Percentiles rank a stretch among this genome's conserved stretches.
Evolutionary conservation across 2,888 invertebrate genomes (phyloP).

Genomic region (Rotaria macrura): DNA sequence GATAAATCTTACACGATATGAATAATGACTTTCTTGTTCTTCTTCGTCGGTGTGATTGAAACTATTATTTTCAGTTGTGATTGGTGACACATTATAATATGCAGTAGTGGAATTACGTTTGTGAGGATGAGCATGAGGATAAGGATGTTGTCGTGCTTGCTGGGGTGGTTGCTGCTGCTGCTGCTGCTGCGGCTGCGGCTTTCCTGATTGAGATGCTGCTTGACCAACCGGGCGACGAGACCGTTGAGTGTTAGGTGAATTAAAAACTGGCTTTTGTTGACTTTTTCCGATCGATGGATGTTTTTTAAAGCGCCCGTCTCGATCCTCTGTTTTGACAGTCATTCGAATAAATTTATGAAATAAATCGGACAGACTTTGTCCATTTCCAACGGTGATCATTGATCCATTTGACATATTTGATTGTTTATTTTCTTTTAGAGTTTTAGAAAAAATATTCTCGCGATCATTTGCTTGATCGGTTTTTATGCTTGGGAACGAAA

Average conservation of each 20-base stretch:
- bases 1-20: background rate
- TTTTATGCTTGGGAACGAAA: background rate
- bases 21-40: background rate
- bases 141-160: too few relatives aligned
- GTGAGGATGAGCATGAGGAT: too few relatives aligned
- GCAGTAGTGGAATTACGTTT: background rate
- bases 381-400: background rate
- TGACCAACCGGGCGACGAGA: background rate
- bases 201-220: background rate
- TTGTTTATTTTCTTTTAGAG: background rate
- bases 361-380: background rate
- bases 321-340: slow-evolving; percentile 7
- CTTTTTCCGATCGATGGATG: background rate
- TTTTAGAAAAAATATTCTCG: background rate
- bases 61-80: background rate
- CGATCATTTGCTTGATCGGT: background rate
- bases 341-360: slow-evolving; percentile 11
- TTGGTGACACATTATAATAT: background rate
- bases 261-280: background rate
- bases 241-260: background rate
- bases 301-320: background rate
- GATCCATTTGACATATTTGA: background rate
- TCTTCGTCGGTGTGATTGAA: background rate
- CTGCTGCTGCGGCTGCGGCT: too few relatives aligned
- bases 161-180: too few relatives aligned